These are phyloP conservation scores for Therioaphis trifolii DNA, from an alignment of 2,888 invertebrate genomes.

Conservation along the genomic window DNA sequence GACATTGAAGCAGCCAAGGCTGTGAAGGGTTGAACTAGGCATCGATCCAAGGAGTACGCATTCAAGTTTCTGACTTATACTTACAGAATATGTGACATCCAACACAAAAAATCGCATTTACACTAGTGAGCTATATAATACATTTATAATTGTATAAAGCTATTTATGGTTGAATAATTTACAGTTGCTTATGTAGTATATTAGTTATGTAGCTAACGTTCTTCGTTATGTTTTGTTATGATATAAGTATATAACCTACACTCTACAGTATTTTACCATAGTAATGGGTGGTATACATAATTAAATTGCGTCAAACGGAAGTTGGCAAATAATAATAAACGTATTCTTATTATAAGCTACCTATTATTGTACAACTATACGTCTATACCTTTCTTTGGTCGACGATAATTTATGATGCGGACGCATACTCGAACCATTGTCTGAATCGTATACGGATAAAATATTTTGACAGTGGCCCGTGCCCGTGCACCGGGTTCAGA, in stretches of 20 bases:
- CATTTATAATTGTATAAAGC: too few relatives aligned
- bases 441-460: conserved; percentile 1
- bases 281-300: neutral
- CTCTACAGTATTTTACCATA: neutral
- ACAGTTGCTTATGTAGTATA: neutral
- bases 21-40: too few relatives aligned
- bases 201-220: neutral
- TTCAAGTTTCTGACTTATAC: too few relatives aligned
- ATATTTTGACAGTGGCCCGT: conserved; percentile 60
- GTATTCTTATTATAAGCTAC: neutral
- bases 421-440: conserved; percentile 28
- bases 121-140: too few relatives aligned
- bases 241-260: neutral
- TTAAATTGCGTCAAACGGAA: conserved; percentile 41
- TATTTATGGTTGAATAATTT: too few relatives aligned
- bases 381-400: neutral
- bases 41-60: too few relatives aligned
- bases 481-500: neutral
- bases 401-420: conserved; percentile 33
- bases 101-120: too few relatives aligned
- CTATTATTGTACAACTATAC: neutral
- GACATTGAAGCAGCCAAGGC: too few relatives aligned
- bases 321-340: neutral
- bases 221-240: neutral
- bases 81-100: too few relatives aligned